A percentile compares a stretch with the other conserved stretches of the same genome.
Evolutionary conservation across 2,113 vertebrate species (phyloP).

Genomic region (Cololabis saira): DNA sequence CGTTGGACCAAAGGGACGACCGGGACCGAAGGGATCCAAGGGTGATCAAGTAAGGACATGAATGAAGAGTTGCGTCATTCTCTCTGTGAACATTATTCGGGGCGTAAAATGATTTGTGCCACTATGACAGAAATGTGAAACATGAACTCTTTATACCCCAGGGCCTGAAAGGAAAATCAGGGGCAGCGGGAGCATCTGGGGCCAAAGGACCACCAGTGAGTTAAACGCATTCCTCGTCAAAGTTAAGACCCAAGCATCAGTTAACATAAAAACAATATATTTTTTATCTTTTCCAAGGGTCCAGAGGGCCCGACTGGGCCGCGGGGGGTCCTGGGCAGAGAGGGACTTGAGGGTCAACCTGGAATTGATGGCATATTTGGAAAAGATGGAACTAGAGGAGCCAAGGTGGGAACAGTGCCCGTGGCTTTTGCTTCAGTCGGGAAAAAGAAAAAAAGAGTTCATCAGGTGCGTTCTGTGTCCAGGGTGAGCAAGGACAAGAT

Average conservation of each 20-base stretch:
- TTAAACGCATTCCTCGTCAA: constrained; percentile 4
- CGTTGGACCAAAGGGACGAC: constrained; percentile 87
- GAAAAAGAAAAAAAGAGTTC: not conserved
- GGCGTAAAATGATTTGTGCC: not conserved
- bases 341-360: constrained; percentile 87
- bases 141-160: constrained; percentile 68
- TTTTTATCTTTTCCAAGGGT: constrained; percentile 80
- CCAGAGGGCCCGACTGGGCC: constrained; percentile 87
- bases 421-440: not conserved
- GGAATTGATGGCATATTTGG: constrained; percentile 88
- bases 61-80: constrained; percentile 1
- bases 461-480: not conserved
- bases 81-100: not conserved
- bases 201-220: constrained; percentile 89
- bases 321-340: constrained; percentile 90
- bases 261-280: not conserved
- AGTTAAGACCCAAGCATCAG: not conserved
- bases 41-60: constrained; percentile 89
- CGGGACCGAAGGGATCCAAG: constrained; percentile 93
- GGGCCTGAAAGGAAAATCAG: constrained; percentile 92
- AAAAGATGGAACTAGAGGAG: constrained; percentile 84
- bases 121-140: constrained; percentile 11
- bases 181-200: constrained; percentile 82
- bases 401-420: constrained; percentile 78
- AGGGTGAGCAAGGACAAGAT: constrained; percentile 95